phyloP scores from a whole-genome alignment of 2,797 vertebrate species.

The Phoebastria nigripes region DNA sequence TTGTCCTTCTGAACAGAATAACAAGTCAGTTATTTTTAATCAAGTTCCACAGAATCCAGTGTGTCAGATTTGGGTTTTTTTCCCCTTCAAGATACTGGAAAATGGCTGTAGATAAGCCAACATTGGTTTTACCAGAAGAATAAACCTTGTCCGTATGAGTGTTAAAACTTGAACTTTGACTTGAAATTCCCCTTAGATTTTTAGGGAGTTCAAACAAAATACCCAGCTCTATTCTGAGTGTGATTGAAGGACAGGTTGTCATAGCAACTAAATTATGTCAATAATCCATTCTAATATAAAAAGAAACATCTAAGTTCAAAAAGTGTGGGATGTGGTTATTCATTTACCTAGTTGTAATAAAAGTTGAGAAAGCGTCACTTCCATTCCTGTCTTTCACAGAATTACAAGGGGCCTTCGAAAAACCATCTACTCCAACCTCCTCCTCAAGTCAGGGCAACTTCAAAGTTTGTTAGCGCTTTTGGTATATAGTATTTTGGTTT shows the following conservation, averaged over 20 bases:
- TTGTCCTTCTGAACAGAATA: not conserved
- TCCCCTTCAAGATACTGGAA: not conserved
- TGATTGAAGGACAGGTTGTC: constrained; percentile 19
- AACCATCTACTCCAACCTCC: not conserved
- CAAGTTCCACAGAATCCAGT: not conserved
- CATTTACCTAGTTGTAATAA: constrained; percentile 34
- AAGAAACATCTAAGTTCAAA: constrained; percentile 45
- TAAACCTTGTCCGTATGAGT: not conserved
- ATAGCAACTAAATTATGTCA: constrained; percentile 48
- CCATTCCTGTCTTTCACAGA: not conserved
- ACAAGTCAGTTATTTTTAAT: constrained; percentile 31
- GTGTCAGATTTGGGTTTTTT: not conserved
- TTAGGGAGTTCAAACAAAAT: not conserved
- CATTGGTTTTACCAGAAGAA: not conserved
- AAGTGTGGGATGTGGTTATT: constrained; percentile 17
- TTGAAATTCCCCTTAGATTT: not conserved
- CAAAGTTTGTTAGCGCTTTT: not conserved
- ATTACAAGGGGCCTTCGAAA: not conserved
- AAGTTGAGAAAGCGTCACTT: constrained; percentile 27
- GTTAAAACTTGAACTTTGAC: not conserved
- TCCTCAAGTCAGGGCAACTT: not conserved
- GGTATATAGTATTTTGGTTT: not conserved
- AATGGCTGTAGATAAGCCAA: not conserved
- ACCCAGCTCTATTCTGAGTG: not conserved
- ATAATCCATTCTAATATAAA: constrained; percentile 23